Base-by-base conservation (phyloP, 2,113 vertebrate species). In the Pollachius pollachius region DNA sequence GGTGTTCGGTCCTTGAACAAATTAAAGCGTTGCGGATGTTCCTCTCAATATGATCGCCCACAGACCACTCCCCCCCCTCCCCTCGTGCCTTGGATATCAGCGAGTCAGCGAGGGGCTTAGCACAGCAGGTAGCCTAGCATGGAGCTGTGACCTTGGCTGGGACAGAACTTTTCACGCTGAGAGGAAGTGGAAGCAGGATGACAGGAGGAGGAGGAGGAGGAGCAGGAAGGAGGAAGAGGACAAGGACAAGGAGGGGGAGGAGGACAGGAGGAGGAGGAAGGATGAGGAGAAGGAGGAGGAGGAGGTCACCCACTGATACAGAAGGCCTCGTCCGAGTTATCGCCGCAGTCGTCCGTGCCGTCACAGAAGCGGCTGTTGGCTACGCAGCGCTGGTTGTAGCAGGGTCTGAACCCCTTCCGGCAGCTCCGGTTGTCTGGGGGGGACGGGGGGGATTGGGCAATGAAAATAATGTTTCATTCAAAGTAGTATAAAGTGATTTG, bases 261-360 rank as follows among this genome's bases (percentile, higher is more conserved):
- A 23, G 21, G 21, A 23, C 23, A 23, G 23, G 23, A 23, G 23
- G 23, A 23, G 23, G 23, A 23, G 23, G 23, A 23, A 23, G 23
- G 23, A 23, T 23, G 23, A 23, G 23, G 23, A 23, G 23, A 23
- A 23, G 23, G 23, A 23, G 23, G 23, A 23, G 23, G 23, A 23
- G 23, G 57, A 65, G 60, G 56, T 12, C 74, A 92, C 84, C 94
- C 90, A 99, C 97, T 96, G 94, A 93, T 93, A 81, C 97, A 99
- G 80, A 94, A 93, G 5, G 92, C 79, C 88, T 99, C 97, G 87
- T 99, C 97, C 0, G 97, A 97, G 83, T 93, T 94, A 84, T 99
- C 97, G 62, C 95, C 96, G 66, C 97, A 99, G 84, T 99, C 95
- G 52, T 99, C 92, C 58, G 86, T 79, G n/a, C 96, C 95, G 63